phyloP scores from a whole-genome alignment of 1,140 invertebrate species.

The Globodera rostochiensis region DNA sequence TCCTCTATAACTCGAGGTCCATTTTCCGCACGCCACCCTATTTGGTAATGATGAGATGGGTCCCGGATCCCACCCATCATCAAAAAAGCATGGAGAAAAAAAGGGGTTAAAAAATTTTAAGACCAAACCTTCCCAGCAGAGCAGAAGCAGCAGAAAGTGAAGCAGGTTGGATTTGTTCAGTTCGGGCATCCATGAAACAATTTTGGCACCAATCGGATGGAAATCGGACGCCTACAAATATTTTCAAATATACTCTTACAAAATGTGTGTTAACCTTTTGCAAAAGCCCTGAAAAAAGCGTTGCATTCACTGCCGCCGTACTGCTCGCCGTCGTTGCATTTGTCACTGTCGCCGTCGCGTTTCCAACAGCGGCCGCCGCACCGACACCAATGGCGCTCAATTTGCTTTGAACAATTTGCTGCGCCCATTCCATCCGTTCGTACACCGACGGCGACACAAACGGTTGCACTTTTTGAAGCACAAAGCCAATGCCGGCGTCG shows the following conservation, averaged over 20 bases:
- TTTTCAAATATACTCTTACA: not conserved
- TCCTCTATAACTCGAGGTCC: too few species aligned
- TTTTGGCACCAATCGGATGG: conserved; percentile 15
- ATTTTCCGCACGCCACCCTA: too few species aligned
- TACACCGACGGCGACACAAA: conserved; percentile 28
- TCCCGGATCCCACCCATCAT: too few species aligned
- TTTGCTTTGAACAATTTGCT: conserved; percentile 34
- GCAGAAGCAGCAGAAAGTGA: conserved; percentile 51
- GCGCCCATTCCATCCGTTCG: conserved; percentile 32
- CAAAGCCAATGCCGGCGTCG: conserved; percentile 32
- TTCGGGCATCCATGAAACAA: conserved; percentile 39
- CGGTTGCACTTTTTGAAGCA: conserved; percentile 26
- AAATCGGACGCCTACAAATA: conserved; percentile 1
- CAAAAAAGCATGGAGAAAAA: not conserved
- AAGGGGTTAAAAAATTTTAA: conserved; percentile 7
- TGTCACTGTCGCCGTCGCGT: conserved; percentile 16
- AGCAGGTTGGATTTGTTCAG: conserved; percentile 56
- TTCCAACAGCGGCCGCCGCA: conserved; percentile 7
- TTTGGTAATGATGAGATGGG: too few species aligned
- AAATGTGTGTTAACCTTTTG: conserved; percentile 2
- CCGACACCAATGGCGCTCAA: not conserved
- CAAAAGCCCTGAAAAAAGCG: conserved; percentile 3
- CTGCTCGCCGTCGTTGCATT: conserved; percentile 16
- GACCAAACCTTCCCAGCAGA: conserved; percentile 59
- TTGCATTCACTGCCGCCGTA: conserved; percentile 10